phyloP scores from a whole-genome alignment of 1,140 invertebrate species.

The Neuroterus valhalla region DNA sequence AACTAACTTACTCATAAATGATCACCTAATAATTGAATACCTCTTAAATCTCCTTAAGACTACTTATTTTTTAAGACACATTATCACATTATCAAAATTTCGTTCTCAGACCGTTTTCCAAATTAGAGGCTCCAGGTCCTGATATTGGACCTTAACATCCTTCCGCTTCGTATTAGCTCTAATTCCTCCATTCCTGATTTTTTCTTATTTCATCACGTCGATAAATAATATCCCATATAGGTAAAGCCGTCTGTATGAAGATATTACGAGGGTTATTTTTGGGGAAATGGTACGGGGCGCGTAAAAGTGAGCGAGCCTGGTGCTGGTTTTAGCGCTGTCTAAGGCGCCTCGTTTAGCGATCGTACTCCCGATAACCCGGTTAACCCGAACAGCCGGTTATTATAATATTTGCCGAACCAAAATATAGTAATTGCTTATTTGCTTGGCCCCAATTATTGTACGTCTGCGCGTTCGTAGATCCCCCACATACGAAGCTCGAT shows the following conservation, averaged over 20 bases:
- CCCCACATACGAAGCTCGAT: conserved; percentile 1
- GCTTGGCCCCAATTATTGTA: conserved; percentile 60
- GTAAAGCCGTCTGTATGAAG: conserved; percentile 40
- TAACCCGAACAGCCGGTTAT: conserved; percentile 63
- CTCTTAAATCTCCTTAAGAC: not conserved
- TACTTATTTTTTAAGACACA: not conserved
- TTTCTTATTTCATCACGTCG: conserved; percentile 9
- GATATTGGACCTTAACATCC: conserved; percentile 18
- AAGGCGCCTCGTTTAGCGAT: conserved; percentile 63
- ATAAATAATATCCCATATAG: conserved; percentile 22
- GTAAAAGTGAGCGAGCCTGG: conserved; percentile 53
- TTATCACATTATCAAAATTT: conserved; percentile 18
- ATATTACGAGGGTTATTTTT: conserved; percentile 48
- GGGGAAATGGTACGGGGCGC: conserved; percentile 39
- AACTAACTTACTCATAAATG: too few relatives aligned
- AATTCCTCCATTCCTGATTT: conserved; percentile 16
- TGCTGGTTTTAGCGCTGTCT: conserved; percentile 64
- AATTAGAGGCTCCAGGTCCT: conserved; percentile 8
- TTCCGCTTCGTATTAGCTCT: conserved; percentile 28
- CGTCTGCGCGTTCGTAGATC: conserved; percentile 35
- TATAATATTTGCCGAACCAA: conserved; percentile 68
- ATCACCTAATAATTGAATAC: too few relatives aligned
- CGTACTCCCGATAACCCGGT: conserved; percentile 63
- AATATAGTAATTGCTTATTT: conserved; percentile 70
- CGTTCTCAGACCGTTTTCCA: not conserved